Conservation (phyloP, 2,113 vertebrate genomes). For the Apteryx owenii region DNA sequence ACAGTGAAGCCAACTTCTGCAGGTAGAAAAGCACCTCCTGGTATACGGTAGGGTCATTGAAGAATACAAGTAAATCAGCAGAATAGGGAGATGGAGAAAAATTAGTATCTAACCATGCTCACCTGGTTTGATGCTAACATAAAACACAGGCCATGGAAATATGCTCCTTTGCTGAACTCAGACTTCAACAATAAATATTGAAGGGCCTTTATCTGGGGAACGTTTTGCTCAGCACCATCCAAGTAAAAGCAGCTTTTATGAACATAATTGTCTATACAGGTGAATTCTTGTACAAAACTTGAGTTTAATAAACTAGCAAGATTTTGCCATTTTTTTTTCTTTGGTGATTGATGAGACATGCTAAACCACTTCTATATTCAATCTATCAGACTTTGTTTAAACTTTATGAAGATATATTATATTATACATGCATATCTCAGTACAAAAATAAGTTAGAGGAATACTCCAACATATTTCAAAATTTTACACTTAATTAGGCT, state of each 20-base stretch:
- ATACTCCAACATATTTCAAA: slow-evolving; percentile 8
- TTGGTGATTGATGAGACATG: slow-evolving; percentile 36
- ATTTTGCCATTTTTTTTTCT: background rate
- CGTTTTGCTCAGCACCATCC: background rate
- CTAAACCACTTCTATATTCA: slow-evolving; percentile 34
- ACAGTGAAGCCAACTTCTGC: background rate
- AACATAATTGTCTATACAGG: background rate
- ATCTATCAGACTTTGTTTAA: slow-evolving; percentile 42
- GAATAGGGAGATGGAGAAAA: background rate
- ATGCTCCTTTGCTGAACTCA: background rate
- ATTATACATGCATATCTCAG: background rate
- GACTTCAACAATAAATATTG: background rate
- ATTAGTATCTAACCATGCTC: background rate
- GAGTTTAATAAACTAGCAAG: background rate
- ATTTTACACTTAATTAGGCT: slow-evolving; percentile 4
- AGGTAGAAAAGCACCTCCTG: background rate
- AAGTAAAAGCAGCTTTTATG: background rate
- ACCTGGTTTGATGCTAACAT: rapidly evolving
- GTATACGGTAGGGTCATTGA: background rate
- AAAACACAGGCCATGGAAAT: background rate
- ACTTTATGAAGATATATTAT: slow-evolving; percentile 40
- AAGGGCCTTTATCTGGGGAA: background rate
- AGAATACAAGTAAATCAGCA: background rate
- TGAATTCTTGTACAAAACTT: background rate
- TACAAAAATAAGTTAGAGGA: slow-evolving; percentile 40